Base-by-base conservation (phyloP, 1,140 invertebrate genomes). In the Acyrthosiphon pisum region DNA sequence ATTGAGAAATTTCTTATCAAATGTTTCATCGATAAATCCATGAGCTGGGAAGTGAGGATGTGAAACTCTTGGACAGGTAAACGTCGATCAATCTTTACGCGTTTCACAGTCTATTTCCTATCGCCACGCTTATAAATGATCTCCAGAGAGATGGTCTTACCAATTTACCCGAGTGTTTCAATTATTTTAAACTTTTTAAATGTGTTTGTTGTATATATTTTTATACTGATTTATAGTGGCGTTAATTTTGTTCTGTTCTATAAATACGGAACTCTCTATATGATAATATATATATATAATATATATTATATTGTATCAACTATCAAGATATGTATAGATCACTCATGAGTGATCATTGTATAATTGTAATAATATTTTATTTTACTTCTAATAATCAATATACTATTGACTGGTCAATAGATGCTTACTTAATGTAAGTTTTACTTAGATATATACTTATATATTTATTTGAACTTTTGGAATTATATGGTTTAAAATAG, bases 11-110 rank as follows among this genome's bases (percentile, higher is more conserved):
- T 84, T 41, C 8, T 84, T 84, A 84, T 84, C 23, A 41, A 84
- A 44, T 84, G 37, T 41, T 26, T 44, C 23, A 11, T 41, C 22
- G 41, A 84, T 84, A 84, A 30, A 37, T 84, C 37, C 11, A 41
- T 23, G 37, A 84, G 37, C 9, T 44, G 83, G 0, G 7, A 4
- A 26, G 83, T 3, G 8, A 84, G 37, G 41, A 30, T 44, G 84
- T 87, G 26, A 87, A 87, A 48, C 26, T 87, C 14, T 44, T n/a
- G 41, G 41, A 48, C 30, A 46, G 26, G 84, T 87, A 46, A 87
- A 87, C 30, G n/a, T 53, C 88, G 22, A 90, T 90, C 88, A 90
- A 90, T 90, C 88, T 90, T 90, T 90, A 90, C 2, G 88, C 8
- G 7, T 90, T 90, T 44, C 50, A 90, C 88, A 90, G 41, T 30